Conservation (phyloP, 2,113 vertebrate genomes). For the Prunella himalayana region DNA sequence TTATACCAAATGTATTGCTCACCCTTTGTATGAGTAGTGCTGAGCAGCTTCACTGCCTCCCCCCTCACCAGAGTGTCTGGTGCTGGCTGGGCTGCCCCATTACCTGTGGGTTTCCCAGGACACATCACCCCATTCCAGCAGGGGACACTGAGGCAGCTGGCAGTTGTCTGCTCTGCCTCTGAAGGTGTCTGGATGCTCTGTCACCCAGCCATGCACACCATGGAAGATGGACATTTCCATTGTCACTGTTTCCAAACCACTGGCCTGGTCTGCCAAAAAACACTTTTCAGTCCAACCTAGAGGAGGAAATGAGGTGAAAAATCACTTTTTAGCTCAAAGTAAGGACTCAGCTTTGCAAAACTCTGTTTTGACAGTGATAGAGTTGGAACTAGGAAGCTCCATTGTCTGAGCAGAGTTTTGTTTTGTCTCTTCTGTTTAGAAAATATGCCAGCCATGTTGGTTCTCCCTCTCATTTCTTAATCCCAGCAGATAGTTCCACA, state of each 20-base stretch:
- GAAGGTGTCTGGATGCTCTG: constrained; percentile 15
- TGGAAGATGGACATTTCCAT: constrained; percentile 51
- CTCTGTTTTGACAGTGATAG: not conserved
- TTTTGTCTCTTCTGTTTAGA: not conserved
- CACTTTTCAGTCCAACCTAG: constrained; percentile 56
- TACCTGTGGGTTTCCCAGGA: constrained; percentile 53
- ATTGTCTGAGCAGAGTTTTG: not conserved
- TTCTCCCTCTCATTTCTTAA: not conserved
- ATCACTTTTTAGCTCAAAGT: not conserved
- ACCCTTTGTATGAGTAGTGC: not conserved
- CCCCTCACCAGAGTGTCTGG: fast-evolving
- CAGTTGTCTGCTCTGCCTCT: constrained; percentile 42
- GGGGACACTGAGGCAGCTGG: constrained; percentile 6
- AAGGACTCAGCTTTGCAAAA: not conserved
- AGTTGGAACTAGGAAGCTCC: not conserved
- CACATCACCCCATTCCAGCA: constrained; percentile 42
- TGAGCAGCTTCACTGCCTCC: not conserved
- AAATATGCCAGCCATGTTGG: not conserved
- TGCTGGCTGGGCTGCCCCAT: not conserved
- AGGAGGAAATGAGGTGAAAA: not conserved
- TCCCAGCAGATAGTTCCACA: not conserved
- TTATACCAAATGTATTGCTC: not conserved
- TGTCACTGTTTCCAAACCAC: constrained; percentile 54
- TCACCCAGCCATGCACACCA: constrained; percentile 51
- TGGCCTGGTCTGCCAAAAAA: constrained; percentile 44